phyloP scores from a whole-genome alignment of 2,113 vertebrate species.

The Strix uralensis region DNA sequence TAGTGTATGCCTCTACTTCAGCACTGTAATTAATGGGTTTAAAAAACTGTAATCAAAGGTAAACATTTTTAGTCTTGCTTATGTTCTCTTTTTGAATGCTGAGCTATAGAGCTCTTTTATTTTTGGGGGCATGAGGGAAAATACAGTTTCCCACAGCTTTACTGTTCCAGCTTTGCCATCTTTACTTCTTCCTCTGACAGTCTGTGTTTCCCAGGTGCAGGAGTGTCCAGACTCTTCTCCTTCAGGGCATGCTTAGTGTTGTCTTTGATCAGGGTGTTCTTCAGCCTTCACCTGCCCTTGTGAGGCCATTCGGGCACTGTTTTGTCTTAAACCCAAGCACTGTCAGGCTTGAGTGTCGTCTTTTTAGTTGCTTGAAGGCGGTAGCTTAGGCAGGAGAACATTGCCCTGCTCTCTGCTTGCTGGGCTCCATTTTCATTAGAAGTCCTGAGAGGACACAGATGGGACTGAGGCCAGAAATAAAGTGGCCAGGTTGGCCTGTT shows the following conservation, averaged over 20 bases:
- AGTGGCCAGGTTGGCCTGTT: not conserved
- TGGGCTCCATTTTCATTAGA: not conserved
- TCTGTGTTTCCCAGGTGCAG: not conserved
- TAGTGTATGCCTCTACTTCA: not conserved
- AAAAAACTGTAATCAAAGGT: not conserved
- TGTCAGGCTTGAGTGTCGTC: not conserved
- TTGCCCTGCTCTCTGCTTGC: not conserved
- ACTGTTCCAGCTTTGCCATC: not conserved
- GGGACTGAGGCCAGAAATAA: not conserved
- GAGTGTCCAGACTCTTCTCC: not conserved
- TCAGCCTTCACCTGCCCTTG: not conserved
- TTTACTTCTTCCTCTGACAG: not conserved
- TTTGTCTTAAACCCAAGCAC: not conserved
- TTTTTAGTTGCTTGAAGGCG: not conserved
- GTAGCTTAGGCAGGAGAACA: not conserved
- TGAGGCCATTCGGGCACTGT: not conserved
- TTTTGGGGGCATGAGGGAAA: not conserved
- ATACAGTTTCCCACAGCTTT: not conserved
- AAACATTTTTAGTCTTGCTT: not conserved
- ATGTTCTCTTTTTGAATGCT: not conserved
- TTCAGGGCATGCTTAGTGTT: not conserved
- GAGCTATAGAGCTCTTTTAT: not conserved
- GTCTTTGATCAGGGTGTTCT: not conserved
- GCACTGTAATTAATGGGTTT: not conserved
- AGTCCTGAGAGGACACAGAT: not conserved